Evolutionary conservation across 2,113 vertebrate genomes (phyloP), one percentile per base, ranked within the genome.

Genomic region (Morone saxatilis): DNA sequence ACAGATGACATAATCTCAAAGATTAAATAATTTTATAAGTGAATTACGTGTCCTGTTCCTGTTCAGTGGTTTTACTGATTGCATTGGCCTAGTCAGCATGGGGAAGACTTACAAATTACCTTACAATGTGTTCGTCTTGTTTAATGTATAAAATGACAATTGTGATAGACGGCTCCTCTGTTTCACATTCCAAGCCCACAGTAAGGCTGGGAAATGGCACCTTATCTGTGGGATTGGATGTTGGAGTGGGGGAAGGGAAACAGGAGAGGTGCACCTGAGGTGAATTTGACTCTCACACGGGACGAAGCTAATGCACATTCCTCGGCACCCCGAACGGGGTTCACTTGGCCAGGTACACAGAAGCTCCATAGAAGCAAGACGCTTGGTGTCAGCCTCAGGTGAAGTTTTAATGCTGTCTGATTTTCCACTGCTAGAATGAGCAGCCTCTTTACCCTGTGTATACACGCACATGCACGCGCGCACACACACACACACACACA

Each of bases 231-330:
- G 92, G 94, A 95, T 95, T 94, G 91, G 94, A 94, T 94, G 86
- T 95, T 94, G 53, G 70, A 76, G 78, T 85, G 88, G 90, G 89
- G 91, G 84, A 87, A 86, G 89, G 89, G 86, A 90, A 84, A 89
- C 36, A 54, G 71, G 83, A 92, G 91, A 81, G 87, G 92, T 85
- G 85, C 91, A 92, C 91, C 89, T 90, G 86, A 92, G 90, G 92
- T 94, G 91, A 95, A 95, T 95, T 93, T 91, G 93, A 95, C 92
- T 95, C 95, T 94, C 90, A 89, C 89, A 86, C 86, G 80, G 90
- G 93, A 93, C 87, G 71, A 90, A 89, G 91, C 92, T 95, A 95
- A 95, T 95, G 93, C 93, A 95, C 94, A 95, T 96, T 95, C 94
- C 93, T 95, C 91, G 65, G 88, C 93, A 93, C 91, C 87, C 85